Evolutionary conservation across 2,888 invertebrate species (phyloP).

Genomic region (Frankliniella intonsa): DNA sequence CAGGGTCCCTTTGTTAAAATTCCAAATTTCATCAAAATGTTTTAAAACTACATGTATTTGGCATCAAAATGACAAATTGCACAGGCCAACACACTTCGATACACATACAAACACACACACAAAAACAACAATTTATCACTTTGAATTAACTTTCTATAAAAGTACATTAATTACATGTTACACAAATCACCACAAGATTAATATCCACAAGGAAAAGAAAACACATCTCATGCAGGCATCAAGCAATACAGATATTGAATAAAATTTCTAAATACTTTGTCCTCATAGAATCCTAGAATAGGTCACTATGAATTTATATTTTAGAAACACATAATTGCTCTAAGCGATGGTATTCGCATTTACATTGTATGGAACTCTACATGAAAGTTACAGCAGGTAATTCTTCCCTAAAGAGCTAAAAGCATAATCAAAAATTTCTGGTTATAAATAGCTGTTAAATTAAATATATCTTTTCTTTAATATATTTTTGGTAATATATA

Average conservation of each 20-base stretch:
- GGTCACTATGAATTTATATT: neutral
- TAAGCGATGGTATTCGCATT: no score
- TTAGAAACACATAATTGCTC: no score
- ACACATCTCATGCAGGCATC: neutral
- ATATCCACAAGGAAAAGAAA: neutral
- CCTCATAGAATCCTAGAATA: neutral
- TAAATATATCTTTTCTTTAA: no score
- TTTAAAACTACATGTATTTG: no score
- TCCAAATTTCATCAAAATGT: no score
- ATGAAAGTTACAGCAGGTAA: no score
- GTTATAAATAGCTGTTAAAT: no score
- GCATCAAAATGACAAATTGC: neutral
- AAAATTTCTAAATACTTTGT: neutral
- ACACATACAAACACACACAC: neutral
- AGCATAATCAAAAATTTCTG: no score
- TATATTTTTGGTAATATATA: no score
- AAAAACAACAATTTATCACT: neutral
- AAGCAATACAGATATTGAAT: neutral
- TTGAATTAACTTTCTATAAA: neutral
- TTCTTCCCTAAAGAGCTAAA: no score
- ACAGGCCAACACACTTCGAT: neutral
- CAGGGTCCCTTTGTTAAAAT: no score
- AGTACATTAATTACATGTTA: neutral
- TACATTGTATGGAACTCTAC: no score
- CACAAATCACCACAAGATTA: neutral